phyloP scores from a whole-genome alignment of 2,888 invertebrate species.

The Ceriagrion tenellum region DNA sequence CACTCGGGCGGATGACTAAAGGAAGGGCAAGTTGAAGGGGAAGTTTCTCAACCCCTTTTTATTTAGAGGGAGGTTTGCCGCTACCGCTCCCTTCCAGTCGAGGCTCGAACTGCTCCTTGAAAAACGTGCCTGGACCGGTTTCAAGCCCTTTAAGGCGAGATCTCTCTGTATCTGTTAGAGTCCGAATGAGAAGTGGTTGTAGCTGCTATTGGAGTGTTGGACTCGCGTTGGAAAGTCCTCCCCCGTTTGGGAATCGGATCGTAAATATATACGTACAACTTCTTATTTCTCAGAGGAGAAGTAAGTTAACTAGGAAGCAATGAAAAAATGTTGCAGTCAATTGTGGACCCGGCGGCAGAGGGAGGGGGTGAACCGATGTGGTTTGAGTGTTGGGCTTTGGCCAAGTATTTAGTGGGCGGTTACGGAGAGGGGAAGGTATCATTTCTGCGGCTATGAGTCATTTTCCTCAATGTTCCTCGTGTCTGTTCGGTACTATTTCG shows the following conservation, averaged over 20 bases:
- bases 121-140: constrained; percentile 1
- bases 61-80: not conserved
- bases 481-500: not conserved
- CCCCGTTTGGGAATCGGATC: not conserved
- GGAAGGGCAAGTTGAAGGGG: too few species aligned
- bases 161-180: not conserved
- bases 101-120: not conserved
- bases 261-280: not conserved
- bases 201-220: not conserved
- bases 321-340: not conserved
- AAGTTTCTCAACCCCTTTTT: not conserved
- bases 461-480: not conserved
- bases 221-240: not conserved
- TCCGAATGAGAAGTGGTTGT: not conserved
- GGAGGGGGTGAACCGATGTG: not conserved
- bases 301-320: not conserved
- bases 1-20: not conserved
- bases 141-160: not conserved
- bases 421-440: not conserved
- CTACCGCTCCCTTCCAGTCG: not conserved
- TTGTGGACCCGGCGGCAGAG: not conserved
- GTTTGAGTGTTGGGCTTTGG: not conserved
- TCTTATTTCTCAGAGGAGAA: not conserved
- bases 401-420: not conserved
- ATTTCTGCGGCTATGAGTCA: not conserved